A percentile compares a stretch with the other conserved stretches of the same genome.
Conservation (phyloP, 1,140 invertebrate genomes). For the Carposina sasakii region DNA sequence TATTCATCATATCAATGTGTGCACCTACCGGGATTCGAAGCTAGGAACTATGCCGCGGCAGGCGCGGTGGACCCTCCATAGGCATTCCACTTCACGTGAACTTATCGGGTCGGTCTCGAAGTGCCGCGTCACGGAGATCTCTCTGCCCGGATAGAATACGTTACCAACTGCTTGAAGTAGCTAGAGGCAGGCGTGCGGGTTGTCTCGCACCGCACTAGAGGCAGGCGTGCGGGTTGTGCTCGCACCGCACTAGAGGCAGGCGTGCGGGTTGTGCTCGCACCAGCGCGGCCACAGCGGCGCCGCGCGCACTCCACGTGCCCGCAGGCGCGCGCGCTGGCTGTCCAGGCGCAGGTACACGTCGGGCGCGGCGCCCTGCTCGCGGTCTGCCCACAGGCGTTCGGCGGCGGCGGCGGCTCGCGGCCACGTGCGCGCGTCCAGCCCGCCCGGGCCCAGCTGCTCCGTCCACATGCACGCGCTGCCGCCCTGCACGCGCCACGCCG, state of each 20-base stretch:
- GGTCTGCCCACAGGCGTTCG: slow-evolving; percentile 75
- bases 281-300: slow-evolving; percentile 83
- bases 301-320: slow-evolving; percentile 75
- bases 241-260: slow-evolving; percentile 77
- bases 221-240: not conserved
- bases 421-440: slow-evolving; percentile 80
- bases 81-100: no score
- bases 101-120: no score
- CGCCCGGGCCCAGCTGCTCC: slow-evolving; percentile 77
- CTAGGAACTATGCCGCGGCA: no score
- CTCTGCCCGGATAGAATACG: no score
- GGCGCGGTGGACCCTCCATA: no score
- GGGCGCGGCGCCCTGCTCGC: slow-evolving; percentile 46
- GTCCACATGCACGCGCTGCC: slow-evolving; percentile 83
- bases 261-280: slow-evolving; percentile 82
- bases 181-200: no score
- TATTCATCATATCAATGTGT: no score
- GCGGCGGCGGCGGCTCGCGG: slow-evolving; percentile 80
- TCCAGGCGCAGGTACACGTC: slow-evolving; percentile 79
- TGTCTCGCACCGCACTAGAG: no score
- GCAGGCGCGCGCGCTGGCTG: slow-evolving; percentile 76
- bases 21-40: no score
- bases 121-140: no score
- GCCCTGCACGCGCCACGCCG: slow-evolving; percentile 82
- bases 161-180: no score